Evolutionary conservation across 2,797 vertebrate genomes (phyloP).

Genomic region (Channallabes apus): DNA sequence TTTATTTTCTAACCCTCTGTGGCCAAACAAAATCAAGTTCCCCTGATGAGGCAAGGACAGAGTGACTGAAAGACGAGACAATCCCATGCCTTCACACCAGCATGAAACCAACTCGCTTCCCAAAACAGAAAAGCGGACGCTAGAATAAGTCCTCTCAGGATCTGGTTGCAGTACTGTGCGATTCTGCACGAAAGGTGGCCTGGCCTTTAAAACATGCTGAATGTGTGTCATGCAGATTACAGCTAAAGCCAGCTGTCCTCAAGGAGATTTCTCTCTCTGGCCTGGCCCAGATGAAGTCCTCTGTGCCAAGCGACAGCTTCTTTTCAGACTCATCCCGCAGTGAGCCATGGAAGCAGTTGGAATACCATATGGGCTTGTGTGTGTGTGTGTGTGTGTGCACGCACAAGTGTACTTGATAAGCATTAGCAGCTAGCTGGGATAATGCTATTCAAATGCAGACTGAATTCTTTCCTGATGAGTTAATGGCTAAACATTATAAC

Average conservation of each 20-base stretch:
- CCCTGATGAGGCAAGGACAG: conserved; percentile 39
- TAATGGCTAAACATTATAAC: not conserved
- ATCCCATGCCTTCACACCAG: conserved; percentile 45
- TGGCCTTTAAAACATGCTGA: conserved; percentile 60
- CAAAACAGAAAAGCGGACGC: conserved; percentile 33
- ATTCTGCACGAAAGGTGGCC: conserved; percentile 37
- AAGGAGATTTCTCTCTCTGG: conserved; percentile 46
- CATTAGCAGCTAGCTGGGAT: conserved; percentile 23
- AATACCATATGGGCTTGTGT: conserved; percentile 51
- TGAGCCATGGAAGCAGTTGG: conserved; percentile 53
- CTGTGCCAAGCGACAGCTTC: conserved; percentile 40
- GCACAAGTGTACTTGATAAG: conserved; percentile 36
- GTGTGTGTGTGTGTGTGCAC: conserved; percentile 31
- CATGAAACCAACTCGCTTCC: conserved; percentile 31
- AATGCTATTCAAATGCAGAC: not conserved
- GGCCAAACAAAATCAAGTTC: conserved; percentile 50
- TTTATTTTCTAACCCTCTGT: conserved; percentile 28
- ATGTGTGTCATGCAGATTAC: conserved; percentile 61
- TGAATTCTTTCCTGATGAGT: conserved; percentile 5
- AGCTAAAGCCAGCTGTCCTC: conserved; percentile 59
- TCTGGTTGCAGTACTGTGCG: conserved; percentile 9
- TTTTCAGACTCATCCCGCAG: conserved; percentile 40
- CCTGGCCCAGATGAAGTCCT: conserved; percentile 43
- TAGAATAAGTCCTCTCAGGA: conserved; percentile 18
- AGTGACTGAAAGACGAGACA: conserved; percentile 50